Conservation (phyloP, 2,888 invertebrate species). For the Acanthosepion pharaonis region DNA sequence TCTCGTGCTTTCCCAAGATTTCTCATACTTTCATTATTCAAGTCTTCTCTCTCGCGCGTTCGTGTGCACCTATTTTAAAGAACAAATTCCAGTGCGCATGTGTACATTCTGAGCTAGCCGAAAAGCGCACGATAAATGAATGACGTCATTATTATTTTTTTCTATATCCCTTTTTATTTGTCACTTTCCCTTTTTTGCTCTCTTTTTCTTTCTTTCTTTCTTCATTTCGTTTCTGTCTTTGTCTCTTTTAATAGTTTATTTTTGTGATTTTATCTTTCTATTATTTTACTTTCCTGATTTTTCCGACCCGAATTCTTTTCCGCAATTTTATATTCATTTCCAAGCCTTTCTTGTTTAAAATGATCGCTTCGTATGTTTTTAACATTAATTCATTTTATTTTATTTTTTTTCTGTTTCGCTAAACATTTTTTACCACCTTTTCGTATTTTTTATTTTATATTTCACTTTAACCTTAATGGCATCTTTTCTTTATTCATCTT, state of each 20-base stretch:
- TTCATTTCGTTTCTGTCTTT: background rate
- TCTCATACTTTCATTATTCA: background rate
- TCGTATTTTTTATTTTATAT: background rate
- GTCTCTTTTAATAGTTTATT: too few species aligned
- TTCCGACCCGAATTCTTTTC: too few species aligned
- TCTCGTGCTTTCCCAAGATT: background rate
- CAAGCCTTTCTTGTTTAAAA: too few species aligned
- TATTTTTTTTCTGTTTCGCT: too few species aligned
- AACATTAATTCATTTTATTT: too few species aligned
- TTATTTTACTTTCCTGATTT: too few species aligned
- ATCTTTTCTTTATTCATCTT: too few species aligned
- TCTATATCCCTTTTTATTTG: background rate
- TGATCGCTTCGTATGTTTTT: too few species aligned
- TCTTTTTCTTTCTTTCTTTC: background rate
- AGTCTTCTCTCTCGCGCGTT: background rate
- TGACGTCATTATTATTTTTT: background rate
- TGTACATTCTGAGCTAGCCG: background rate
- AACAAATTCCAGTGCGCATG: background rate
- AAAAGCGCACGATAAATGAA: background rate
- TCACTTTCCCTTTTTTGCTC: background rate
- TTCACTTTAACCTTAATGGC: background rate
- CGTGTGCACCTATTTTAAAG: background rate
- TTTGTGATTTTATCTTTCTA: too few species aligned
- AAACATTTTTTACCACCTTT: background rate
- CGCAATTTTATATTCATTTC: too few species aligned